phyloP scores from a whole-genome alignment of 2,888 invertebrate genomes.

The Leptinotarsa haldemani region DNA sequence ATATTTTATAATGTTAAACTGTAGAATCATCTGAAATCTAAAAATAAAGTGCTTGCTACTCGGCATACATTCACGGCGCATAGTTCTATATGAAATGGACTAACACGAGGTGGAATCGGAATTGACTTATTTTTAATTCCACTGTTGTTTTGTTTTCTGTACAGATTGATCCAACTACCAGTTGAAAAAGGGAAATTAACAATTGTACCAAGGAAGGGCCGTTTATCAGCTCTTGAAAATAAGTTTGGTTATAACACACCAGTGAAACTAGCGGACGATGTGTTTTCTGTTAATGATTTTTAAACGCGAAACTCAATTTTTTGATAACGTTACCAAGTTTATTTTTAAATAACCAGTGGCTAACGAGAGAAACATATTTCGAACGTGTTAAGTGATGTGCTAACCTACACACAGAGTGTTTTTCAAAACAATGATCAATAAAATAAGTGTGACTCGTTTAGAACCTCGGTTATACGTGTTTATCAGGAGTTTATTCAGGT shows the following conservation, averaged over 20 bases:
- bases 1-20: conserved; percentile 26
- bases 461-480: conserved; percentile 18
- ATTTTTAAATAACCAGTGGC: conserved; percentile 26
- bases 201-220: not conserved
- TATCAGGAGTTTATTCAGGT: conserved; percentile 22
- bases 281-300: conserved; percentile 18
- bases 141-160: conserved; percentile 22
- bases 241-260: conserved; percentile 3
- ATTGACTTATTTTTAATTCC: conserved; percentile 28
- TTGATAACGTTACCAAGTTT: conserved; percentile 24
- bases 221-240: not conserved
- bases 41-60: conserved; percentile 23
- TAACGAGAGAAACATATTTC: conserved; percentile 12
- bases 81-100: conserved; percentile 27
- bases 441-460: conserved; percentile 22
- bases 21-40: conserved; percentile 25
- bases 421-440: conserved; percentile 26
- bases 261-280: not conserved
- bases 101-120: conserved; percentile 22
- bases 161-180: not conserved
- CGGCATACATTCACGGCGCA: conserved; percentile 19
- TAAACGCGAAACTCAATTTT: conserved; percentile 20
- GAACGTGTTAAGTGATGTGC: conserved; percentile 23
- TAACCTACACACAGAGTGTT: conserved; percentile 22
- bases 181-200: conserved; percentile 8